Evolutionary conservation across 2,888 invertebrate species (phyloP), one percentile per base, ranked within the genome.

Genomic region (Tipula lateralis): DNA sequence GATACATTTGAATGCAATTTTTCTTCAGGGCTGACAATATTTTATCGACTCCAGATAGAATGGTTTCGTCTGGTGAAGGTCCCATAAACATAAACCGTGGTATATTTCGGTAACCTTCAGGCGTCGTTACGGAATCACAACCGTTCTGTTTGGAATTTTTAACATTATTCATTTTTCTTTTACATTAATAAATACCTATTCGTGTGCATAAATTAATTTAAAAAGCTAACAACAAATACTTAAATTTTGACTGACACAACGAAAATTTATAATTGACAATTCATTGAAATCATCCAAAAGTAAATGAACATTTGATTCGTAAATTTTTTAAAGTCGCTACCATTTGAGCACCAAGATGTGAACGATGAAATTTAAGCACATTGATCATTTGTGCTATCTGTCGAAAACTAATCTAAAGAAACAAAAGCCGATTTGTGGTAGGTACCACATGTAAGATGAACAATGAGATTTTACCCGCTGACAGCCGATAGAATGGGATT

Each of bases 51-150:
- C 85, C 85, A 50, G 84, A 84, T 24, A 85, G 24, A 9, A 86
- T 66, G 9, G 83, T 50, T 30, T 86, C 86, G 81, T 86, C 86
- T 0, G 86, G 85, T 83, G 85, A 85, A 5, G 85, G 85, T 32
- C 85, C 85, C 34, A 85, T 66, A 66, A 66, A 66, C 12, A 66
- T 66, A 85, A 83, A 82, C 4, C 32, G 12, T n/a, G 82, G 82
- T 0, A 30, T n/a, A 9, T 66, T 19, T 66, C 2, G 6, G 9
- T 24, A 66, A 0, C 66, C 66, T 2, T 66, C 24, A 7, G 24
- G 24, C 1, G 19, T 24, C 24, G 24, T 66, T 9, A 66, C 2
- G 12, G 66, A 16, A 36, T 12, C 24, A 66, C 66, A 66, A 24
- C 66, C n/a, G 24, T 66, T 24, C 2, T 66, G 9, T 24, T 16